Evolutionary conservation across 2,797 vertebrate species (phyloP).

Genomic region (Cirrhinus molitorella): DNA sequence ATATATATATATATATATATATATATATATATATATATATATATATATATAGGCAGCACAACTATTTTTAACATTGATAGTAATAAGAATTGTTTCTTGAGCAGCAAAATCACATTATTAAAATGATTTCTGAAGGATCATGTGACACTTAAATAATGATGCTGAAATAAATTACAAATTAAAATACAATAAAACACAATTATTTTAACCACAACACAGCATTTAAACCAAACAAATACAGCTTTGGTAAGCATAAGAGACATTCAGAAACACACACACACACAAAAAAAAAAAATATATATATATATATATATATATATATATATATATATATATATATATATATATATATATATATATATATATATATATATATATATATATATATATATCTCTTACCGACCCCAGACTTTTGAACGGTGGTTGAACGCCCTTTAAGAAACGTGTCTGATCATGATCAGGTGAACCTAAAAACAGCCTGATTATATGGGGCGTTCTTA

Average conservation of each 20-base stretch:
- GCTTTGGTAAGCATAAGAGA: neutral
- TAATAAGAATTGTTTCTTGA: too few species aligned
- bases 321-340: too few species aligned
- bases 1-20: too few species aligned
- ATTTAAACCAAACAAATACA: too few species aligned
- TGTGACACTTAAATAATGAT: neutral
- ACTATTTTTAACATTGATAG: neutral
- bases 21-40: too few species aligned
- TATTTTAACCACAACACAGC: too few species aligned
- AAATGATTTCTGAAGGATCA: neutral
- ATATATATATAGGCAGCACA: neutral
- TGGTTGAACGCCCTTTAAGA: neutral
- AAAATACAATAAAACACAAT: too few species aligned
- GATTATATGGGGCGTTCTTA: neutral
- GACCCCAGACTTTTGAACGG: neutral
- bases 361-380: too few species aligned
- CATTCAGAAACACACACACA: neutral
- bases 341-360: too few species aligned
- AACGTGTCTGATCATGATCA: neutral
- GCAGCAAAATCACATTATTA: neutral
- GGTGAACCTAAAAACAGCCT: neutral
- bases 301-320: too few species aligned
- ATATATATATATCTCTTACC: too few species aligned
- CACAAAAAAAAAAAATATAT: too few species aligned
- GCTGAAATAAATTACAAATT: neutral